Base-by-base conservation (phyloP, 1,140 invertebrate genomes). In the Apis cerana region DNA sequence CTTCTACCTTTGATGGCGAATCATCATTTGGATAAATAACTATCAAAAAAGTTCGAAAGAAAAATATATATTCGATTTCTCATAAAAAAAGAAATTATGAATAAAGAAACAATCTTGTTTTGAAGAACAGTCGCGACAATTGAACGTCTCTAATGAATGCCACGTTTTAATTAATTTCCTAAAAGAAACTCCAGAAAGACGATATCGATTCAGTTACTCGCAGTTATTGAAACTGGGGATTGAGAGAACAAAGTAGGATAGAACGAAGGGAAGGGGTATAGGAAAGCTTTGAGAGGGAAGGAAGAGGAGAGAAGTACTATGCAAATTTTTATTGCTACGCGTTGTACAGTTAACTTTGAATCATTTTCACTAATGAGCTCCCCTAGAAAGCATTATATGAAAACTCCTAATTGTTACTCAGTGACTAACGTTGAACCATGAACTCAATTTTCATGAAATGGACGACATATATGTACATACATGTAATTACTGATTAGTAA, bases 151-250 rank as follows among this genome's bases (percentile, higher is more conserved):
- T 15, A 54, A 76, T 54, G 50, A 76, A 65, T 15, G 48, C 75
- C 50, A 17, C 21, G 19, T 64, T 15, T 76, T n/a, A 64, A 52
- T 76, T 33, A 62, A 64, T 52, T 75, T 33, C n/a, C 12, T n/a
- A 62, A 64, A 19, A 15, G 61, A 27, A 75, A 61, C 43, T 12
- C n/a, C 23, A 19, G 8, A 21, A 21, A n/a, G 19, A 33, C 50
- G 27, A 65, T 76, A 76, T 76, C 12, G 58, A 80, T 59, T 70
- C 68, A 23, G 15, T 52, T 72, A 61, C 43, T 74, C 23, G 68
- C 56, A 17, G n/a, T 27, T 21, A 19, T n/a, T 11, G 23, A 23
- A 23, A 50, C n/a, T 50, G 48, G n/a, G 23, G 11, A 21, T 27
- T 19, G 17, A 56, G 43, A 52, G 23, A 54, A 21, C 33, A 43